Conservation (phyloP, 37 sponge, comb jelly and placozoan species). For the Geodia barretti region DNA sequence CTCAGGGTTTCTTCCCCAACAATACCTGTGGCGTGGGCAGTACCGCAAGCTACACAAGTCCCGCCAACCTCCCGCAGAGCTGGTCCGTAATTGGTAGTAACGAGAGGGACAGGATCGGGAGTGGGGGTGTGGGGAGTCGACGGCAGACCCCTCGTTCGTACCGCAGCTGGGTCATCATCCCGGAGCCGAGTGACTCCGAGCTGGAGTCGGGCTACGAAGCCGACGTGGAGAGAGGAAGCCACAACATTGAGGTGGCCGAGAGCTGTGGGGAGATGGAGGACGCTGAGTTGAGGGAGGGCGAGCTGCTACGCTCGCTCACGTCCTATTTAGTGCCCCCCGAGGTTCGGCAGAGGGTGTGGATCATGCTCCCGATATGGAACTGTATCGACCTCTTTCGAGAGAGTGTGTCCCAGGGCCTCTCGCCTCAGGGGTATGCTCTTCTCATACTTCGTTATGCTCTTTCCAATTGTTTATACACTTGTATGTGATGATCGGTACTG, state of each 20-base stretch:
- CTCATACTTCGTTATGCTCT: background rate
- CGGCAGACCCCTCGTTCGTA: background rate
- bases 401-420: slow-evolving; percentile 7
- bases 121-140: background rate
- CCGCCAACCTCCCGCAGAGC: background rate
- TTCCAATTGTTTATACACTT: no score
- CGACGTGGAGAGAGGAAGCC: slow-evolving; percentile 34
- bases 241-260: slow-evolving; percentile 24
- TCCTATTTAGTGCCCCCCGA: slow-evolving; percentile 37
- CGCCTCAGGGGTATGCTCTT: slow-evolving; percentile 1
- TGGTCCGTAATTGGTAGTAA: background rate
- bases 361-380: slow-evolving; percentile 34
- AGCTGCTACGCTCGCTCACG: slow-evolving; percentile 14
- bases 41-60: background rate
- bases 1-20: background rate
- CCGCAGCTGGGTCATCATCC: background rate
- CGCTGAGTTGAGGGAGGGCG: background rate
- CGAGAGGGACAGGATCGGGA: no score
- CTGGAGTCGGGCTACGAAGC: slow-evolving; percentile 58
- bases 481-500: background rate
- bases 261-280: slow-evolving; percentile 20
- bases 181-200: slow-evolving; percentile 23
- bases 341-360: slow-evolving; percentile 44
- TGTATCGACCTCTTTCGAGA: slow-evolving; percentile 48
- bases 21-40: background rate